phyloP scores from a whole-genome alignment of 2,797 vertebrate species.

The Spinus pinus region DNA sequence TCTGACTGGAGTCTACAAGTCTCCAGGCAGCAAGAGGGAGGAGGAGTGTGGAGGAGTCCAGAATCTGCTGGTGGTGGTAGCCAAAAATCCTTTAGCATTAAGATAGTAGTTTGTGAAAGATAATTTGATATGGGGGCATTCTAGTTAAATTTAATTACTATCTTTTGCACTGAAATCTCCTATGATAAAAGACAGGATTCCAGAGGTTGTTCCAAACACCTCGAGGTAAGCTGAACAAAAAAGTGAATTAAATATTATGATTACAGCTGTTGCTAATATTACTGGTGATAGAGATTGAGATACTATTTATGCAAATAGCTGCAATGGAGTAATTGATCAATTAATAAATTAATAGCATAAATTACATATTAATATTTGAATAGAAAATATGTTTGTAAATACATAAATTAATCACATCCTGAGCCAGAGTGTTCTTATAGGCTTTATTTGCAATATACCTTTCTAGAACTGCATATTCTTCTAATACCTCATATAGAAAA shows the following conservation, averaged over 20 bases:
- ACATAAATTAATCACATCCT: neutral
- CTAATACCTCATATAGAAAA: neutral
- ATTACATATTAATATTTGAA: neutral
- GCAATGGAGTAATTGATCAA: neutral
- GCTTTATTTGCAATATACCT: neutral
- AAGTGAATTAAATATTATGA: neutral
- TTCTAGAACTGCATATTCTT: neutral
- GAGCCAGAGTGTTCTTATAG: neutral
- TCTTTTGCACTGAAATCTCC: neutral
- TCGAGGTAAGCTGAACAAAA: neutral
- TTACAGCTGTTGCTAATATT: neutral
- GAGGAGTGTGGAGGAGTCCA: neutral
- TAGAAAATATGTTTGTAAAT: neutral
- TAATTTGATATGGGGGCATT: neutral
- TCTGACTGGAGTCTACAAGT: neutral
- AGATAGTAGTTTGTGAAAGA: neutral
- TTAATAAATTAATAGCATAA: slow-evolving; percentile 5
- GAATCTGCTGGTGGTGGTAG: neutral
- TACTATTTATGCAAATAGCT: slow-evolving; percentile 13
- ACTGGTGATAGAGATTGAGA: neutral
- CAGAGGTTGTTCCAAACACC: neutral
- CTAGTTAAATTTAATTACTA: neutral
- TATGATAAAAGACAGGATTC: neutral
- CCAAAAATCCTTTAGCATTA: neutral
- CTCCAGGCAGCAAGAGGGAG: neutral